Base-by-base conservation (phyloP, 2,888 invertebrate genomes). In the Torymus auratus region DNA sequence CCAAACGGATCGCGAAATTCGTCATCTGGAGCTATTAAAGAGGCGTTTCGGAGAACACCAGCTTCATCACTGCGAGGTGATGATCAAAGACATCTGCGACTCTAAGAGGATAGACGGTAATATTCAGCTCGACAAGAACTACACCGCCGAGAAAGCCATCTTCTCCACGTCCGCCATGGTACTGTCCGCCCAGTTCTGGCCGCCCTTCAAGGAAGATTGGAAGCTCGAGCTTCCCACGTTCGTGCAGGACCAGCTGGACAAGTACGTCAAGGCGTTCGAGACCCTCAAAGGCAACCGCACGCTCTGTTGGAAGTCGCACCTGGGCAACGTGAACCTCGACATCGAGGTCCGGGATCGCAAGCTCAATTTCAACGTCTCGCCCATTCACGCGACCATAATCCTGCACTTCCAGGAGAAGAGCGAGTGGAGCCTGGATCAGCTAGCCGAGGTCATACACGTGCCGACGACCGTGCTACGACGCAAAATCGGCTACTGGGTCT, bases 141-240 rank as follows among this genome's bases (percentile, higher is more conserved):
- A 93, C 85, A 92, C 91, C n/a, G 69, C 87, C n/a, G 87, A 88
- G 55, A 80, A 87, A 13, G 88, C 94, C 91, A 91, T 92, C 62
- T 94, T 96, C 83, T 93, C 94, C 28, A 93, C 96, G 50, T 94
- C 94, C 84, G 96, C 97, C 0, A 94, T 99, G 91, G 97, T 99
- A 85, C 92, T 99, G n/a, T 99, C 99, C 0, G 97, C 98, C 1
- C 98, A 99, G 90, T 99, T 99, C 92, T 99, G 99, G 99, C 99
- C 99, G 0, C 95, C 96, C 11, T 98, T 99, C 85, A 97, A 98
- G 89, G 98, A 98, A 90, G 98, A 98, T 91, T 91, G 91, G 91
- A 96, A 96, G 85, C 92, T 99, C 17, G 96, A 97, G 88, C 91
- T 99, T 67, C 98, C 98, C 0, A 93, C 94, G 50, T 93, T 94